phyloP scores from a whole-genome alignment of 2,113 vertebrate genomes.

The Machaerirhynchus nigripectus region DNA sequence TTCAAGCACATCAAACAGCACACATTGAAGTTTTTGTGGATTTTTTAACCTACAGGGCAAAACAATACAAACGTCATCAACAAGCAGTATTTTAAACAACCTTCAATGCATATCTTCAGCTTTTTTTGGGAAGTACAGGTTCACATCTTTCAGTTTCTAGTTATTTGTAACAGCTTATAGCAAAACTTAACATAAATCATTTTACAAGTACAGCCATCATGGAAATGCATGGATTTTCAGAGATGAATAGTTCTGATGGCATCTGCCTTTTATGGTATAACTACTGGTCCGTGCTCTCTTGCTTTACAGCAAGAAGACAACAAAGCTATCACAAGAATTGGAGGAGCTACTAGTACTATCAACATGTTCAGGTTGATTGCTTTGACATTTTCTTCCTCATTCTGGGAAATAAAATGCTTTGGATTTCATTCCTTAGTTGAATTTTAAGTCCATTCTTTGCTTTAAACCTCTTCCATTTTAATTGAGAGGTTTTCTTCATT shows the following conservation, averaged over 20 bases:
- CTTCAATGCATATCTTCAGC: constrained; percentile 56
- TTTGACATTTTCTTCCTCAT: constrained; percentile 60
- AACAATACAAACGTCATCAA: constrained; percentile 66
- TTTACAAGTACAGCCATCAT: constrained; percentile 65
- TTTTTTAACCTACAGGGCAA: constrained; percentile 45
- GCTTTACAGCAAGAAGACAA: constrained; percentile 62
- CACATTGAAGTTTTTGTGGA: constrained; percentile 32
- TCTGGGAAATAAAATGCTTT: constrained; percentile 66
- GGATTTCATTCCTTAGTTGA: constrained; percentile 49
- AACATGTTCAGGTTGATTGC: constrained; percentile 30
- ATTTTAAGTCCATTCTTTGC: background rate
- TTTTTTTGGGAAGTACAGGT: constrained; percentile 46
- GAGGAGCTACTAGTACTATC: constrained; percentile 50
- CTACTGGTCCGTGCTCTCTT: constrained; percentile 48
- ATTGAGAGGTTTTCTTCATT: constrained; percentile 71
- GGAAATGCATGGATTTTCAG: constrained; percentile 64
- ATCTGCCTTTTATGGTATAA: constrained; percentile 51
- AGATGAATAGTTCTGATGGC: constrained; percentile 52
- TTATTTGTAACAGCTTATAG: constrained; percentile 63
- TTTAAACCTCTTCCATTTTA: constrained; percentile 70
- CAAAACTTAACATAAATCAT: constrained; percentile 66
- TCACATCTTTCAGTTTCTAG: constrained; percentile 48
- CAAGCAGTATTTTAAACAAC: constrained; percentile 66
- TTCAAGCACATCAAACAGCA: constrained; percentile 75
- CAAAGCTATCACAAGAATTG: constrained; percentile 51